phyloP scores from a whole-genome alignment of 2,113 vertebrate species.

The Saccopteryx bilineata region DNA sequence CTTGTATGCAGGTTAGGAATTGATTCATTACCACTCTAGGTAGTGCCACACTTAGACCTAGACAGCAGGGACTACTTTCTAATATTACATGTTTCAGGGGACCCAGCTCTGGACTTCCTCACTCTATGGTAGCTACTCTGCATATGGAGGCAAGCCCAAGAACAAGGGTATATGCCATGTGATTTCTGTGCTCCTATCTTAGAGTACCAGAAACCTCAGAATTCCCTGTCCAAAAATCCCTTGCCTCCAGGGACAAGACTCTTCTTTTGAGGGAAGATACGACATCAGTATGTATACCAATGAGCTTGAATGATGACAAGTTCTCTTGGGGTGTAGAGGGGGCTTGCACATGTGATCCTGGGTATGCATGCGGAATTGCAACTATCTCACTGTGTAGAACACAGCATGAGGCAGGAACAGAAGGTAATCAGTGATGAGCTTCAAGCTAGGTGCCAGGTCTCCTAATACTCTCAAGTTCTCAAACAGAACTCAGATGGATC shows the following conservation, averaged over 20 bases:
- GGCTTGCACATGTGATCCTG: background rate
- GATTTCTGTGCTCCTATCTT: background rate
- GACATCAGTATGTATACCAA: background rate
- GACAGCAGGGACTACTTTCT: background rate
- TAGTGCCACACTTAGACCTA: background rate
- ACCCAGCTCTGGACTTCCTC: background rate
- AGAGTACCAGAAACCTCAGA: background rate
- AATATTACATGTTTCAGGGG: background rate
- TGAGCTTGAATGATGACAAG: background rate
- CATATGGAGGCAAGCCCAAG: background rate
- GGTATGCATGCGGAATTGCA: background rate
- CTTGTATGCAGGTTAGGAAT: background rate
- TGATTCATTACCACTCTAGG: background rate
- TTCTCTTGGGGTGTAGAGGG: fast-evolving
- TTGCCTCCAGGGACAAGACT: background rate
- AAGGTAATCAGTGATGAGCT: background rate
- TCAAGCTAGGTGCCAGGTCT: background rate
- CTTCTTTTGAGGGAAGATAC: background rate
- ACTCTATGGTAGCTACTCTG: background rate
- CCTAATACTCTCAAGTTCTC: background rate
- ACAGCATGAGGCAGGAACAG: background rate
- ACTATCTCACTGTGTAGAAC: background rate
- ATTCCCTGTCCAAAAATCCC: background rate
- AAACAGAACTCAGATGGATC: background rate
- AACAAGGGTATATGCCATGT: background rate